Evolutionary conservation across 2,797 vertebrate genomes (phyloP).

Genomic region (Tragopan temminckii): DNA sequence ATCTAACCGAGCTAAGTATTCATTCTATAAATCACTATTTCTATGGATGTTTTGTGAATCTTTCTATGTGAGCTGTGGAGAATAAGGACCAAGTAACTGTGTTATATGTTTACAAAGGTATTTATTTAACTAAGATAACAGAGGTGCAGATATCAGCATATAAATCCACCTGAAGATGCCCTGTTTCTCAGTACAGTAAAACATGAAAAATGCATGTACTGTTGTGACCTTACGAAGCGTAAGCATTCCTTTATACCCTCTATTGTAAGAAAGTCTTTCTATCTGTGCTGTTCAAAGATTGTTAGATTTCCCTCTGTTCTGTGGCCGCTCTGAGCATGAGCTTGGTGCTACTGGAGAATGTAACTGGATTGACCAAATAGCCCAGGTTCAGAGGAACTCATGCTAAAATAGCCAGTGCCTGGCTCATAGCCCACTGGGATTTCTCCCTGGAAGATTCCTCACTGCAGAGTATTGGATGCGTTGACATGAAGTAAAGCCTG

Average conservation of each 20-base stretch:
- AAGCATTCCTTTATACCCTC: conserved; percentile 39
- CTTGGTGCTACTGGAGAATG: conserved; percentile 72
- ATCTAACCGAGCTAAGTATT: conserved; percentile 77
- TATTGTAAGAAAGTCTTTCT: conserved; percentile 23
- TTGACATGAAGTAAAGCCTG: conserved; percentile 40
- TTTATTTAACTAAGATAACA: conserved; percentile 78
- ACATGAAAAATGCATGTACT: not conserved
- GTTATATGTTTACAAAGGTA: conserved; percentile 79
- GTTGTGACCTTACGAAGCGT: conserved; percentile 7
- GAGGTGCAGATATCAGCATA: conserved; percentile 76
- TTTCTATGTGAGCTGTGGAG: conserved; percentile 73
- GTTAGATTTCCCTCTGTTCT: conserved; percentile 48
- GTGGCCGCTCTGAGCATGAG: conserved; percentile 56
- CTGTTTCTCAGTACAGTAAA: not conserved
- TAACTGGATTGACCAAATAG: conserved; percentile 67
- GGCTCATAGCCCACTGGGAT: not conserved
- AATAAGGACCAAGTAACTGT: conserved; percentile 79
- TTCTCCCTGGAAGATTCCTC: conserved; percentile 13
- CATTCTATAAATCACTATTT: conserved; percentile 77
- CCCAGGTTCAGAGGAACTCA: conserved; percentile 36
- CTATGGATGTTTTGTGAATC: conserved; percentile 79
- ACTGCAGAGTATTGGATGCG: not conserved
- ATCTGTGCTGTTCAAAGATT: conserved; percentile 43
- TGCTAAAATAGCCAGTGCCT: conserved; percentile 11
- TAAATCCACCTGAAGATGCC: conserved; percentile 22